Conservation (phyloP, 2,888 invertebrate genomes). For the Acronicta leporina region DNA sequence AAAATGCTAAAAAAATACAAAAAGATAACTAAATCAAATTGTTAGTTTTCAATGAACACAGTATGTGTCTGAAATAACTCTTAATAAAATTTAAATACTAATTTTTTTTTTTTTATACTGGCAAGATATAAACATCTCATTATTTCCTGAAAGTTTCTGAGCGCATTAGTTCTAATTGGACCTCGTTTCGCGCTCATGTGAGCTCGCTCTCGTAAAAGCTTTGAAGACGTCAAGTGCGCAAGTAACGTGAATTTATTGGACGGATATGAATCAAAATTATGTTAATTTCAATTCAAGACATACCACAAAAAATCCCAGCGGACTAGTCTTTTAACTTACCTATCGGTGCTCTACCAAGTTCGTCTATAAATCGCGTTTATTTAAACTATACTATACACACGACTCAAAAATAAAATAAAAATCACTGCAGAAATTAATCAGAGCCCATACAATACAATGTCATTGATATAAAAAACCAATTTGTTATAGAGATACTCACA, state of each 20-base stretch:
- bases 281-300: not conserved
- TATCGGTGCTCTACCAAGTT: too few species aligned
- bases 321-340: not conserved
- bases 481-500: constrained; percentile 65
- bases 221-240: not conserved
- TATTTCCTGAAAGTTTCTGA: not conserved
- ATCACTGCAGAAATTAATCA: not conserved
- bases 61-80: too few species aligned
- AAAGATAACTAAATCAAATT: too few species aligned
- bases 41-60: too few species aligned
- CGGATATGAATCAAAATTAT: not conserved
- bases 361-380: not conserved
- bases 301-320: not conserved
- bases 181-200: not conserved
- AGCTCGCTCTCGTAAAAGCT: not conserved
- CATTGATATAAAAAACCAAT: not conserved
- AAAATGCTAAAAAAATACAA: too few species aligned
- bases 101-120: too few species aligned
- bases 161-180: not conserved
- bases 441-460: constrained; percentile 12
- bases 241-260: not conserved
- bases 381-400: not conserved
- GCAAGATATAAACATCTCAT: too few species aligned
- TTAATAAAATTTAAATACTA: too few species aligned
- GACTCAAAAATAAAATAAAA: not conserved